Percentiles rank a stretch among this genome's conserved stretches.
Evolutionary conservation across 2,888 invertebrate genomes (phyloP).

Genomic region (Sminthurides aquaticus): DNA sequence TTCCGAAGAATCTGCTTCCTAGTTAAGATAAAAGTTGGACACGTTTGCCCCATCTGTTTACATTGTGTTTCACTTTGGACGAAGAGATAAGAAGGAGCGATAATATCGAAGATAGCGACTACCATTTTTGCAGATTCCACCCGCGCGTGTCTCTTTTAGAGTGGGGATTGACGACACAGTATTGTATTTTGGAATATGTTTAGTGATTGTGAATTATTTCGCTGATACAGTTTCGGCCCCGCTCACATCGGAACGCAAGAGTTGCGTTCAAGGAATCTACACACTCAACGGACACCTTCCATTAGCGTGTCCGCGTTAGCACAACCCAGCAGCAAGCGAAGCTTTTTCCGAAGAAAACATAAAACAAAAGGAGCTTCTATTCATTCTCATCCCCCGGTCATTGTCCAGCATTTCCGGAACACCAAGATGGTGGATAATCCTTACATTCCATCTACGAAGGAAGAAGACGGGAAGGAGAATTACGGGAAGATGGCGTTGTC

Average conservation of each 20-base stretch:
- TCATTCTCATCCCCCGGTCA: slow-evolving; percentile 27
- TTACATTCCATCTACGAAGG: slow-evolving; percentile 4
- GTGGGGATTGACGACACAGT: too few species aligned
- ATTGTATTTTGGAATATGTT: too few species aligned
- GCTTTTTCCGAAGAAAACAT: slow-evolving; percentile 42
- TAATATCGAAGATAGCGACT: too few species aligned
- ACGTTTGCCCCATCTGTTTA: too few species aligned
- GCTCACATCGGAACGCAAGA: slow-evolving; percentile 4
- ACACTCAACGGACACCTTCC: slow-evolving; percentile 7
- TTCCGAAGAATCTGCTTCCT: too few species aligned
- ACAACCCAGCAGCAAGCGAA: slow-evolving; percentile 40
- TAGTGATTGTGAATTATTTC: too few species aligned
- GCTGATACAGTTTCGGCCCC: slow-evolving; percentile 15
- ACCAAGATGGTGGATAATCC: slow-evolving; percentile 23
- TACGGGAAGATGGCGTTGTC: slow-evolving; percentile 46
- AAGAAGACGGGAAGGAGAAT: slow-evolving; percentile 16
- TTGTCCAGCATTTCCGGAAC: slow-evolving; percentile 25
- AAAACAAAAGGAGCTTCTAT: slow-evolving; percentile 36
- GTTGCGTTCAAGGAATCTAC: slow-evolving; percentile 8
- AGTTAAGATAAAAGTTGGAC: too few species aligned
- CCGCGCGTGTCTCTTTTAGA: too few species aligned
- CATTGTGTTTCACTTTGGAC: too few species aligned
- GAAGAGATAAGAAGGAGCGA: too few species aligned
- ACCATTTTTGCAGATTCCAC: too few species aligned
- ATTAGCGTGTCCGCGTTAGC: slow-evolving; percentile 14